These are phyloP conservation scores for Drosophila erecta DNA, from an alignment of 1,140 invertebrate genomes.

Conservation along the genomic window DNA sequence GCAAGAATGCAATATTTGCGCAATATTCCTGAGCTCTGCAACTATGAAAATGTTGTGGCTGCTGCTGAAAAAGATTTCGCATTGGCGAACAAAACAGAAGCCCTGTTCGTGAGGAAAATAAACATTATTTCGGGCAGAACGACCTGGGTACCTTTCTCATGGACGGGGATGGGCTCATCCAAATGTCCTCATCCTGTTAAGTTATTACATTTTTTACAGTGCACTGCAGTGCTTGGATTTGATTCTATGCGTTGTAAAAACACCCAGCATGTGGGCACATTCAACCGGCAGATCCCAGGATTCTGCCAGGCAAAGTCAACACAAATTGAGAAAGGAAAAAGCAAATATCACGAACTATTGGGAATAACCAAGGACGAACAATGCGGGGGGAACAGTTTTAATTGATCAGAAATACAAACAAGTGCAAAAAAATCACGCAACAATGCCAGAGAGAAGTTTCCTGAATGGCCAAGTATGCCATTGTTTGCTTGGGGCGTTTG, in stretches of 20 bases:
- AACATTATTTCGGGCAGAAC: slow-evolving; percentile 30
- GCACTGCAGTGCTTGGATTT: slow-evolving; percentile 22
- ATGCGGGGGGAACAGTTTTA: slow-evolving; percentile 61
- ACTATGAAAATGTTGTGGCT: slow-evolving; percentile 77
- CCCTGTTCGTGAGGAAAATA: slow-evolving; percentile 30
- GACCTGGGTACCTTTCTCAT: background rate
- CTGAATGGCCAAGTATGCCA: slow-evolving; percentile 20
- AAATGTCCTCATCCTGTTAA: too few species aligned
- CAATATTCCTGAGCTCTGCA: slow-evolving; percentile 71
- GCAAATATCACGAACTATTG: slow-evolving; percentile 70
- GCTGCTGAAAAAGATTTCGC: slow-evolving; percentile 66
- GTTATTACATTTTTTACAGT: slow-evolving; percentile 47
- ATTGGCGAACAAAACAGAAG: slow-evolving; percentile 24
- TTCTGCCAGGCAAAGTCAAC: slow-evolving; percentile 52
- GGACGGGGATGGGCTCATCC: too few species aligned
- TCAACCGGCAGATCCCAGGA: slow-evolving; percentile 32
- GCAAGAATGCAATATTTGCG: slow-evolving; percentile 73
- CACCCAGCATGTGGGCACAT: slow-evolving; percentile 77
- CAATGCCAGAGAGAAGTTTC: slow-evolving; percentile 5
- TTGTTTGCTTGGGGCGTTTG: slow-evolving; percentile 63
- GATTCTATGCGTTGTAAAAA: slow-evolving; percentile 22
- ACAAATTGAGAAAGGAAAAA: slow-evolving; percentile 43
- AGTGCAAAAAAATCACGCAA: slow-evolving; percentile 65
- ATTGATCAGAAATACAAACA: slow-evolving; percentile 82
- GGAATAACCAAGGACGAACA: slow-evolving; percentile 35